phyloP scores from a whole-genome alignment of 2,888 invertebrate genomes.

The Amblyteles armatorius region DNA sequence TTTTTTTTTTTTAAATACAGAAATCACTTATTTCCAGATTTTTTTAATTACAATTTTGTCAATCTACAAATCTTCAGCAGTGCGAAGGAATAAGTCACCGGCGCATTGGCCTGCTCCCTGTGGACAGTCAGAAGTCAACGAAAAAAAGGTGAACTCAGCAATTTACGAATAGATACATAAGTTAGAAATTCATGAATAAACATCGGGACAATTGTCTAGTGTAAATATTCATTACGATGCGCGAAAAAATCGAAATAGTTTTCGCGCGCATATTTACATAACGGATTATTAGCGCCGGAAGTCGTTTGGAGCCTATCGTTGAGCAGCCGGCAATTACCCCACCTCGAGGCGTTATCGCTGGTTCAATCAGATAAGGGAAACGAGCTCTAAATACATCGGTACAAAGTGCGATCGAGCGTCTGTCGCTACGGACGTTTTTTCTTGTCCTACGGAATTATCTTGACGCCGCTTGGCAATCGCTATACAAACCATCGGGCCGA shows the following conservation, averaged over 20 bases:
- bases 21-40: slow-evolving; percentile 3
- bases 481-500: neutral
- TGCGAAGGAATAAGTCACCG: neutral
- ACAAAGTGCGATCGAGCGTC: slow-evolving; percentile 39
- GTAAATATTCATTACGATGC: no score
- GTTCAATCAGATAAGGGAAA: slow-evolving; percentile 6
- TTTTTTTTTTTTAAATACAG: slow-evolving; percentile 27
- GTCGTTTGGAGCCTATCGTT: neutral
- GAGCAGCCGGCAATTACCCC: neutral
- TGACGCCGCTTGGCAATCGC: neutral
- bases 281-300: neutral
- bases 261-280: neutral
- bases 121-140: neutral
- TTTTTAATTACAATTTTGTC: neutral
- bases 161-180: neutral
- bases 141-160: no score
- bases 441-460: neutral
- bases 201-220: no score
- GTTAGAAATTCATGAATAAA: no score
- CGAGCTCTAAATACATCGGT: slow-evolving; percentile 12
- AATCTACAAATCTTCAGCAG: neutral
- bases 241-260: no score
- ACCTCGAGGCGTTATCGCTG: neutral
- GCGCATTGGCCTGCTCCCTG: neutral
- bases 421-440: neutral